Evolutionary conservation across 2,797 vertebrate species (phyloP).

Genomic region (Tragopan temminckii): DNA sequence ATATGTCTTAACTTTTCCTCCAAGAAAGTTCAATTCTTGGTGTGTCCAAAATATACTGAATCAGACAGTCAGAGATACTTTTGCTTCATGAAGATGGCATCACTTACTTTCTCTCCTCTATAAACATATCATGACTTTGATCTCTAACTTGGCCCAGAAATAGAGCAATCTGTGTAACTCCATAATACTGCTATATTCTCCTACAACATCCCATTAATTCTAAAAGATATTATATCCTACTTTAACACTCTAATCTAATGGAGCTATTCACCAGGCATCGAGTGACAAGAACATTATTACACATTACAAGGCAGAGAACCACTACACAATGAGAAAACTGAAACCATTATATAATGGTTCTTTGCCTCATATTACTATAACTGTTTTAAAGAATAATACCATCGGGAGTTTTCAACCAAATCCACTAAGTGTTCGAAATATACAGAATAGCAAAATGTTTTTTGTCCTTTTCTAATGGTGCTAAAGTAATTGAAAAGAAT

Average conservation of each 20-base stretch:
- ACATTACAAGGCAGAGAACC: neutral
- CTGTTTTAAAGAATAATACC: neutral
- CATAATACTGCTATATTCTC: neutral
- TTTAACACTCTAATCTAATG: neutral
- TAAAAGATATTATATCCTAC: neutral
- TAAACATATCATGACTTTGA: neutral
- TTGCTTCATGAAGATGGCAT: neutral
- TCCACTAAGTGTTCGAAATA: neutral
- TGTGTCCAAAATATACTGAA: neutral
- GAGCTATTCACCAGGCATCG: neutral
- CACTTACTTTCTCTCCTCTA: neutral
- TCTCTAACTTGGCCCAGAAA: neutral
- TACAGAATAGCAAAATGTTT: accelerated
- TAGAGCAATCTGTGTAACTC: neutral
- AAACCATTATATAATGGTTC: too few relatives aligned
- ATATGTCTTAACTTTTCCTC: neutral
- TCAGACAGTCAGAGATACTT: neutral
- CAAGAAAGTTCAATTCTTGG: neutral
- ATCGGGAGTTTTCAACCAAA: neutral
- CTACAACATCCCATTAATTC: neutral
- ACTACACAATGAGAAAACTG: too few relatives aligned
- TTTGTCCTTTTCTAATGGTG: neutral
- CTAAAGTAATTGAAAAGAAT: neutral
- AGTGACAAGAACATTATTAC: neutral
- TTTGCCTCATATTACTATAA: neutral